Base-by-base conservation (phyloP, 2,113 vertebrate genomes). In the Ochotona princeps region DNA sequence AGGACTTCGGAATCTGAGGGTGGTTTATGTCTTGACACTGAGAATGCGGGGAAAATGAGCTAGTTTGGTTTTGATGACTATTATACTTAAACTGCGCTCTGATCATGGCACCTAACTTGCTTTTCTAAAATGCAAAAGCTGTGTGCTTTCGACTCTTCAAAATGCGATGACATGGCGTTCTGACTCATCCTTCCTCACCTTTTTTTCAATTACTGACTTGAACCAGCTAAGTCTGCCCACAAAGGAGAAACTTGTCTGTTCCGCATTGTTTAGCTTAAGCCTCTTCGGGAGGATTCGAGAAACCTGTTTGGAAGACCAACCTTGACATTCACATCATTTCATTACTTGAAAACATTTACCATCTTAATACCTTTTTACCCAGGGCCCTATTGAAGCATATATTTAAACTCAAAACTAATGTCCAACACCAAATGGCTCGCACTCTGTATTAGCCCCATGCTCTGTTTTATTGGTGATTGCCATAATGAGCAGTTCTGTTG, bases 171-270 rank as follows among this genome's bases (percentile, higher is more conserved):
- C 82, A 1, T 35, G 17, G 44, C n/a, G 0, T 18, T 87, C 72
- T 97, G 95, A 97, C 89, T 96, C 95, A 96, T 15, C 44, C 9
- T 88, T 20, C 61, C 74, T 23, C 4, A 6, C 51, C 38, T 51
- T 94, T 85, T 90, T 90, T 69, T 89, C 75, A 90, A 60, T 76
- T 54, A 87, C 23, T 38, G 18, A 25, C 74, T 87, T 92, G 91
- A 92, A 25, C 32, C 74, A 26, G 25, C 75, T 35, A 94, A 84
- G 32, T 65, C 63, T 69, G 60, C 76, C 88, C 88, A 89, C 93
- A 78, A 61, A 94, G 85, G 75, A 93, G 65, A 94, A 84, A 87
- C n/a, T 13, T 51, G 57, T 66, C 84, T 49, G 26, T 89, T 83
- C 61, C 44, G 60, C 47, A 73, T 81, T 32, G 25, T 67, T 86